Percentiles rank a stretch among this genome's conserved stretches.
Evolutionary conservation across 2,888 invertebrate genomes (phyloP).

Genomic region (Fragum sueziense): DNA sequence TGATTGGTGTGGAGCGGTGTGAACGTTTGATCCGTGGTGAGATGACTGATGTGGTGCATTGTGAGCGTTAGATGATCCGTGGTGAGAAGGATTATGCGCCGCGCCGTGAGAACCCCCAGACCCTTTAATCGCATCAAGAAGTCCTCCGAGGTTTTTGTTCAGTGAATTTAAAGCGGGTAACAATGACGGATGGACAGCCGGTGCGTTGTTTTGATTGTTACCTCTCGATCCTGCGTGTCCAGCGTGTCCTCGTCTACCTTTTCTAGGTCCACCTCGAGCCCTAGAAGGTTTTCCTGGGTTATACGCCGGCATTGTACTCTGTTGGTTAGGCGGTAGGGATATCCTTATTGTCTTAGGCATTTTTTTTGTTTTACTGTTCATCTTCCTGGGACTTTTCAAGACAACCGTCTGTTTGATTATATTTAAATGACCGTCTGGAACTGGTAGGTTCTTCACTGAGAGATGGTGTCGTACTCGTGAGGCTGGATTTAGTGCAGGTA

Average conservation of each 20-base stretch:
- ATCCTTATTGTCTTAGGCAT: neutral
- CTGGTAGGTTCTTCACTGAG: neutral
- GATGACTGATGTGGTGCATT: no score
- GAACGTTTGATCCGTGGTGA: no score
- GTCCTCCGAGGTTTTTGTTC: constrained; percentile 10
- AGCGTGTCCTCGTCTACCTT: neutral
- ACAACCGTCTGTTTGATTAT: constrained; percentile 10
- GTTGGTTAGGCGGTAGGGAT: no score
- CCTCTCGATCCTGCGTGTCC: neutral
- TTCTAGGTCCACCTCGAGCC: neutral
- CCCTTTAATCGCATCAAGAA: neutral
- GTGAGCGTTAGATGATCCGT: no score
- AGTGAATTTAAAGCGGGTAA: neutral
- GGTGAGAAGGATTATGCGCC: no score
- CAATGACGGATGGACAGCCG: neutral
- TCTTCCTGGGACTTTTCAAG: neutral
- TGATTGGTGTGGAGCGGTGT: neutral
- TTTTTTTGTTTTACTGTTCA: neutral
- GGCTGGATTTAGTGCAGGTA: neutral
- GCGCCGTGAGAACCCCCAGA: no score
- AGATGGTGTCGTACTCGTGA: neutral
- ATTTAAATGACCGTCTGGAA: neutral
- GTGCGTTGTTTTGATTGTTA: neutral
- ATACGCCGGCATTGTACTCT: neutral
- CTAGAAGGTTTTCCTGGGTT: neutral